Percentiles rank a stretch among this genome's conserved stretches.
These are phyloP conservation scores for Temnothorax unifasciatus DNA, from an alignment of 2,888 invertebrate genomes.

Conservation along the genomic window DNA sequence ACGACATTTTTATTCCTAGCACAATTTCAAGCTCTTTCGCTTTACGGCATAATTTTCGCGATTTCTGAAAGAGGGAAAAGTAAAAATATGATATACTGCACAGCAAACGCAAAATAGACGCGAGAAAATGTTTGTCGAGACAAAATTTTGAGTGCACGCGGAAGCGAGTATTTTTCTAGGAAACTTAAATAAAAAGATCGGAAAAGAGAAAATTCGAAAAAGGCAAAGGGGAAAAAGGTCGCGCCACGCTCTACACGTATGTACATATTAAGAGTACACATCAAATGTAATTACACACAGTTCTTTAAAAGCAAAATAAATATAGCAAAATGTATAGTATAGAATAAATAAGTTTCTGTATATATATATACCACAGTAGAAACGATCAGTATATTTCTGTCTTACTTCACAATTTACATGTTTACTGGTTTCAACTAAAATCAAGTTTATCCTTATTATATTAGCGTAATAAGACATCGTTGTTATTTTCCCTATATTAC, in stretches of 20 bases:
- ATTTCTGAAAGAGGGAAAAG: conserved; percentile 6
- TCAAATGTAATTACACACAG: conserved; percentile 34
- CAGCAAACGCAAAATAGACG: conserved; percentile 1
- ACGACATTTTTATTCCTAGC: conserved; percentile 62
- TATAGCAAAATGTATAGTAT: not conserved
- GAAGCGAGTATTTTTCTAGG: conserved; percentile 19
- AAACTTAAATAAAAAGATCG: conserved; percentile 4
- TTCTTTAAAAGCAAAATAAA: conserved; percentile 8
- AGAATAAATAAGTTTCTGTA: not conserved
- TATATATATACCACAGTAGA: not conserved
- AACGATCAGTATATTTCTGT: not conserved
- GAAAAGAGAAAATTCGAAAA: not conserved
- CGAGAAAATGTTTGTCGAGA: conserved; percentile 28
- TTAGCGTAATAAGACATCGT: too few relatives aligned
- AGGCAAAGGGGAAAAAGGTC: not conserved
- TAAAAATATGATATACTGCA: conserved; percentile 16
- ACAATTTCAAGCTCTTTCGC: conserved; percentile 26
- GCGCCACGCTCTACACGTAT: not conserved
- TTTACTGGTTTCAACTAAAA: not conserved
- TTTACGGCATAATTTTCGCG: conserved; percentile 63
- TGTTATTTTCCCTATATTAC: not conserved
- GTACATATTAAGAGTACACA: not conserved
- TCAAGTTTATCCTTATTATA: not conserved
- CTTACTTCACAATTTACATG: not conserved
- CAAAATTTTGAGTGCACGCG: conserved; percentile 29